phyloP scores from a whole-genome alignment of 2,113 vertebrate genomes.

The Benitochromis conjunctus region DNA sequence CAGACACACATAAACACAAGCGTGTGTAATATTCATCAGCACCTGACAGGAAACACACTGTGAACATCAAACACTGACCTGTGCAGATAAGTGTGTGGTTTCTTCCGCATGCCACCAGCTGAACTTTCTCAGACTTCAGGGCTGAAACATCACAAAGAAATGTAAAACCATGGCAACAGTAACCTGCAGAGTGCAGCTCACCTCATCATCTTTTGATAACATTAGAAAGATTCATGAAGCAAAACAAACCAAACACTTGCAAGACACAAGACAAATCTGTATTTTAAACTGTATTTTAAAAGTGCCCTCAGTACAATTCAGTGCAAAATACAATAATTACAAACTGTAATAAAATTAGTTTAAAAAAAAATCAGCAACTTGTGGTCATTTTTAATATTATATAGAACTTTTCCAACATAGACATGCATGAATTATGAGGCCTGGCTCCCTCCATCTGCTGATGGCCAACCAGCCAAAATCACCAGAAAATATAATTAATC shows the following conservation, averaged over 20 bases:
- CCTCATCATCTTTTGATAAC: not conserved
- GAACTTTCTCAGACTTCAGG: constrained; percentile 87
- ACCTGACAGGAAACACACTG: not conserved
- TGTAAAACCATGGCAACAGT: not conserved
- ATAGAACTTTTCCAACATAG: not conserved
- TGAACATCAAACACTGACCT: constrained; percentile 65
- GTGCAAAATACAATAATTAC: not conserved
- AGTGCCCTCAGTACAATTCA: not conserved
- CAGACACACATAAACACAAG: not conserved
- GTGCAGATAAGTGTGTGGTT: constrained; percentile 92
- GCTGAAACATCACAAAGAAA: constrained; percentile 61
- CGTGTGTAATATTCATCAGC: too few relatives aligned
- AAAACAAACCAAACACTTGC: not conserved
- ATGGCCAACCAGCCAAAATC: not conserved
- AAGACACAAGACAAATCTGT: not conserved
- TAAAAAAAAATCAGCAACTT: not conserved
- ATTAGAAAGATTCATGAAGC: not conserved
- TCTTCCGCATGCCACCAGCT: constrained; percentile 88
- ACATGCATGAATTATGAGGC: not conserved
- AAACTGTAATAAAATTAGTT: not conserved
- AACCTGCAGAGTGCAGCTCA: not conserved
- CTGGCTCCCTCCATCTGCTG: not conserved
- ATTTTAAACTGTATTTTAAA: not conserved
- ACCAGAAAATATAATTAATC: not conserved
- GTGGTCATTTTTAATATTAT: not conserved